Base-by-base conservation (phyloP, 2,888 invertebrate species). In the Pegoplata infirma region DNA sequence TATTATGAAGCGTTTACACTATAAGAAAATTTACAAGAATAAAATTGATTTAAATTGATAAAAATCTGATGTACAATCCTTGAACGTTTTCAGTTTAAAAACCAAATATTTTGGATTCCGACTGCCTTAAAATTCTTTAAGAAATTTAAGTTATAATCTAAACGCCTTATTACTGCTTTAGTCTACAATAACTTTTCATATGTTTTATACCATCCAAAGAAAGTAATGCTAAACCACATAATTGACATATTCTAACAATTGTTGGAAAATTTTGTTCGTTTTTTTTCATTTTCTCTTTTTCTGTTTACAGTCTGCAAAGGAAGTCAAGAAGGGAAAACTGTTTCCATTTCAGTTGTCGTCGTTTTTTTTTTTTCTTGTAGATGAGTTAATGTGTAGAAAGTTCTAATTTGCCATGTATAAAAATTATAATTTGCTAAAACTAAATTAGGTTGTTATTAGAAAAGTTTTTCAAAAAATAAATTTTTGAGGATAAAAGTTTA, bases 211-310 rank as follows among this genome's bases (percentile, higher is more conserved):
- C 69, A 3, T 16, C 3, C 2, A 40, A 19, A 40, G 6, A 40
- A 66, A 66, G 55, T 66, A 55, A 25, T 53, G 55, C 46, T 44
- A 46, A 67, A 67, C 56, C 56, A 67, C 75, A 79, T 67, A 79
- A 75, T 79, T 79, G 79, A 75, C 75, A 79, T 67, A 75, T 75
- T 66, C 21, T 46, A 66, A 66, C 71, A 79, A 79, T 79, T 79
- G 75, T 67, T 55, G 51, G 75, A 71, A 66, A 74, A 69, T 77
- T 64, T 64, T 23, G 59, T 61, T 69, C 53, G 36, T 40, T 40
- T 40, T n/a, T 5, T 36, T 40, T n/a, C n/a, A n/a, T 64, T 64
- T 23, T 53, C 56, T 69, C 53, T 12, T 40, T 40, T 40, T n/a
- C 1, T 36, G 12, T n/a, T 21, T 7, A 8, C 28, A 56, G 23